These are phyloP conservation scores for Geodia barretti DNA, from an alignment of 37 sponge, comb jelly and placozoan species.

Conservation along the genomic window DNA sequence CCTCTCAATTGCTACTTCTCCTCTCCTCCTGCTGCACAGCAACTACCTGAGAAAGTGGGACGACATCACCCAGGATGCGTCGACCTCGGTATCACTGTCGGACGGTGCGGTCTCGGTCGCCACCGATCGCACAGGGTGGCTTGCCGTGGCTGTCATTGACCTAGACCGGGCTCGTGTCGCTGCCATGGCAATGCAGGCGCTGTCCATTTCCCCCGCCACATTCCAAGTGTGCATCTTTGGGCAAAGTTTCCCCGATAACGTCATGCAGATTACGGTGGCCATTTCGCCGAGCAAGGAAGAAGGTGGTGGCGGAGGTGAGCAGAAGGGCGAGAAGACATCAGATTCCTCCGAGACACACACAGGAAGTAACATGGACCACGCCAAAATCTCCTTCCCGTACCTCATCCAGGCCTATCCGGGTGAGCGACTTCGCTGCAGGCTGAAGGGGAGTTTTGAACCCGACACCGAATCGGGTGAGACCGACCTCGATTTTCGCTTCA, in stretches of 20 bases:
- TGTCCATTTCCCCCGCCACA: slow-evolving; percentile 24
- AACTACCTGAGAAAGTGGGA: slow-evolving; percentile 55
- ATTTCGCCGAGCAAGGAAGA: slow-evolving; percentile 36
- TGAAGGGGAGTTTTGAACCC: slow-evolving; percentile 43
- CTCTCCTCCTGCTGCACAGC: slow-evolving; percentile 47
- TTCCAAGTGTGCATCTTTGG: slow-evolving; percentile 24
- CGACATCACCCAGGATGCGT: slow-evolving; percentile 45
- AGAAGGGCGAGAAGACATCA: slow-evolving; percentile 28
- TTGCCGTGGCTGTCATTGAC: slow-evolving; percentile 28
- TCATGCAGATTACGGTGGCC: slow-evolving; percentile 35
- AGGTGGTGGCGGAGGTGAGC: neutral
- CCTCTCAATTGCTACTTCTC: neutral
- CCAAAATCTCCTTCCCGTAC: slow-evolving; percentile 45
- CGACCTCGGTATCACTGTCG: neutral
- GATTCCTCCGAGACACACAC: neutral
- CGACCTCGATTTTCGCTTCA: slow-evolving; percentile 19
- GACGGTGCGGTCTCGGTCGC: slow-evolving; percentile 4
- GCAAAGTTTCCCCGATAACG: slow-evolving; percentile 9
- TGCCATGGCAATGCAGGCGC: slow-evolving; percentile 35
- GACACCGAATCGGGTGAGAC: slow-evolving; percentile 20
- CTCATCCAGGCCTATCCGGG: slow-evolving; percentile 40
- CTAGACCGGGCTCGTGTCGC: slow-evolving; percentile 35
- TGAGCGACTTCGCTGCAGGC: slow-evolving; percentile 23
- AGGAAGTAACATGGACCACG: slow-evolving; percentile 3
- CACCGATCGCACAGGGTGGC: slow-evolving; percentile 37